These are phyloP conservation scores for Rhopalosiphum padi DNA, from an alignment of 1,140 invertebrate genomes.

Conservation along the genomic window DNA sequence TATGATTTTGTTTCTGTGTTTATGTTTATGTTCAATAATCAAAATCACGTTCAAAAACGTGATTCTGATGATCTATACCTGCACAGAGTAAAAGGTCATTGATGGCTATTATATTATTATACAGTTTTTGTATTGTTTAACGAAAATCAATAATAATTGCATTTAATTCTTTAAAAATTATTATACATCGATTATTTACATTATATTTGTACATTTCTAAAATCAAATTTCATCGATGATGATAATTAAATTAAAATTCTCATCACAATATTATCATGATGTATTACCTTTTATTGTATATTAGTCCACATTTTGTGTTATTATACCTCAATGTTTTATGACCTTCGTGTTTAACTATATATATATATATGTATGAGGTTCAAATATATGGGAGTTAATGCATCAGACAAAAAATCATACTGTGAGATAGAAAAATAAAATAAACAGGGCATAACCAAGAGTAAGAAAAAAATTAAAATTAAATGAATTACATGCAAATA, in stretches of 20 bases:
- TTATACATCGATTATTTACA: not conserved
- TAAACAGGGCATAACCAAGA: not conserved
- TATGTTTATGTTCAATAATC: not conserved
- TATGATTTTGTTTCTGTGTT: not conserved
- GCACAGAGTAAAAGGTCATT: constrained; percentile 50
- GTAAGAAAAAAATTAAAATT: not conserved
- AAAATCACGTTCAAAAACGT: not conserved
- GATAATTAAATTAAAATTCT: not conserved
- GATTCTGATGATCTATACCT: not conserved
- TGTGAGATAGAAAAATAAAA: not conserved
- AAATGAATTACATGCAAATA: not conserved
- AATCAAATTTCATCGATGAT: not conserved
- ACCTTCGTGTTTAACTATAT: not conserved
- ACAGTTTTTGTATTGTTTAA: not conserved
- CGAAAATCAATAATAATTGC: not conserved
- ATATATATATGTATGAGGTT: not conserved
- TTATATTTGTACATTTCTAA: not conserved
- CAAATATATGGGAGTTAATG: constrained; percentile 1
- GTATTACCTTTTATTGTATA: not conserved
- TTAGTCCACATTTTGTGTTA: not conserved
- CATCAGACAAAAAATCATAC: constrained; percentile 22
- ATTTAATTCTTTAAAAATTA: not conserved
- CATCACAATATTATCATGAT: not conserved
- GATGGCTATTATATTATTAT: not conserved
- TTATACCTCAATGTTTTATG: constrained; percentile 1